A percentile compares a stretch with the other conserved stretches of the same genome.
phyloP scores from a whole-genome alignment of 2,797 vertebrate genomes.

The Scolopax rusticola region DNA sequence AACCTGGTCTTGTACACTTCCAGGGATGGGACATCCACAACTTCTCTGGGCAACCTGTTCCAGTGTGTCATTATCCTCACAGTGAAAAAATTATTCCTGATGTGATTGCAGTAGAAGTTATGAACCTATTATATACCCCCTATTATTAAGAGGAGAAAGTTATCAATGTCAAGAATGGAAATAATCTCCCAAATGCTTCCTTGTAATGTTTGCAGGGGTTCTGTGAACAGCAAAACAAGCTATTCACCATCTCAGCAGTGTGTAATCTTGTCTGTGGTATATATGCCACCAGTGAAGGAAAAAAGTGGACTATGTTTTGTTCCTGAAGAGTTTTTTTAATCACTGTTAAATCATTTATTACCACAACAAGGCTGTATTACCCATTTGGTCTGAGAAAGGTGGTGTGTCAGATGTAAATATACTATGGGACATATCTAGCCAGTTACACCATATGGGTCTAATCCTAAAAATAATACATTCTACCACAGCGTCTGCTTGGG shows the following conservation, averaged over 20 bases:
- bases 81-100: neutral
- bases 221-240: neutral
- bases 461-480: neutral
- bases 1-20: neutral
- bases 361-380: neutral
- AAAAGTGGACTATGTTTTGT: neutral
- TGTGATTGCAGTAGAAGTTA: neutral
- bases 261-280: neutral
- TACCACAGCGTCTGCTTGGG: neutral
- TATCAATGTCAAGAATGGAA: neutral
- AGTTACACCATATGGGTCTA: neutral
- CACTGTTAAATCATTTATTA: neutral
- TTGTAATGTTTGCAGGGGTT: neutral
- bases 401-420: neutral
- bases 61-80: neutral
- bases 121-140: neutral
- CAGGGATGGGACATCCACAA: neutral
- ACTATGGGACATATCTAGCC: neutral
- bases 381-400: neutral
- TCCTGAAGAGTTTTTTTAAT: neutral
- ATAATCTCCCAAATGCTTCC: neutral
- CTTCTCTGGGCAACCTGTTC: neutral
- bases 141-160: neutral
- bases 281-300: neutral
- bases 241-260: neutral